Percentiles rank a stretch among this genome's conserved stretches.
Conservation (phyloP, 2,888 invertebrate genomes). For the Polyommatus icarus region DNA sequence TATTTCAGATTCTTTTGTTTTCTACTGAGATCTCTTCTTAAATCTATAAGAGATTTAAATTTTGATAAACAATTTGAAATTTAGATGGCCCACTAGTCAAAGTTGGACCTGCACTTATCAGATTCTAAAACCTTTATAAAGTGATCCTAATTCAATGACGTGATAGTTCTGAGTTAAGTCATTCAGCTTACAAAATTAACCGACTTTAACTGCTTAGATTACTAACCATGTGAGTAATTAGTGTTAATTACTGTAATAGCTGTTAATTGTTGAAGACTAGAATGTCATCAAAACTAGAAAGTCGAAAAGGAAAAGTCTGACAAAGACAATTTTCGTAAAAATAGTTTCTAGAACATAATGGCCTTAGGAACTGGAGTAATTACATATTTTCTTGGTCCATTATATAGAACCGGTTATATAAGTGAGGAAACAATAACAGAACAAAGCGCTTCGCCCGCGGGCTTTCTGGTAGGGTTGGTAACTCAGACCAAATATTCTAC, state of each 20-base stretch:
- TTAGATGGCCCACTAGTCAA: no score
- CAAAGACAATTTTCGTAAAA: not conserved
- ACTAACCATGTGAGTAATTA: not conserved
- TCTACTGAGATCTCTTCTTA: no score
- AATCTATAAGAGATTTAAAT: not conserved
- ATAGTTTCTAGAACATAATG: constrained; percentile 21
- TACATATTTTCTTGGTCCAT: constrained; percentile 9
- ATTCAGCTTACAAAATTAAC: not conserved
- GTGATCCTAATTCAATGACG: no score
- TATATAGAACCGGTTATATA: constrained; percentile 7
- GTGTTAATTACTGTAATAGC: not conserved
- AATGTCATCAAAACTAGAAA: constrained; percentile 27
- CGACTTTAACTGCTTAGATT: not conserved
- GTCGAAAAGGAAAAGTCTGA: constrained; percentile 13
- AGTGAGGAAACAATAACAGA: constrained; percentile 26
- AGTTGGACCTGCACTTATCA: not conserved
- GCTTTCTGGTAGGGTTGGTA: constrained; percentile 2
- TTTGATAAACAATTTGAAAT: not conserved
- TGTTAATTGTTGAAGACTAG: constrained; percentile 16
- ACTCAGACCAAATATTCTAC: not conserved
- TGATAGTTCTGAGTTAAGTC: no score
- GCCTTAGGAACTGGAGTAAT: constrained; percentile 1
- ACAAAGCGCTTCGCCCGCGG: constrained; percentile 18
- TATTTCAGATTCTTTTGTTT: not conserved
- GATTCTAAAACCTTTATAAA: not conserved